Evolutionary conservation across 2,113 vertebrate genomes (phyloP), one percentile per base, ranked within the genome.

Genomic region (Sinocyclocheilus rhinocerous): DNA sequence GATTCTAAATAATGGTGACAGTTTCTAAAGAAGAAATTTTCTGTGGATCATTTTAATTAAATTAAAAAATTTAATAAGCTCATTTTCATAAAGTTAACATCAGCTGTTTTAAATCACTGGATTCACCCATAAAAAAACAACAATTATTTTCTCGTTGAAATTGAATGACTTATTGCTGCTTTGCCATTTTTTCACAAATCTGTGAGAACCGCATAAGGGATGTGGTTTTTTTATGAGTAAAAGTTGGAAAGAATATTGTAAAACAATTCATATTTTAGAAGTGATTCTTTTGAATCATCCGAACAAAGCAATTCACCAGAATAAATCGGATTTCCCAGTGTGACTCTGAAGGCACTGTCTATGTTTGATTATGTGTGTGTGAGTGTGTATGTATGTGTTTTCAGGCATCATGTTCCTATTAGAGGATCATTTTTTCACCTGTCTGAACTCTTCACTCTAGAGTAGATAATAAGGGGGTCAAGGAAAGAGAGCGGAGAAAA

Each of bases 401-500:
- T 15, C 15, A 39, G 61, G 67, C 52, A 55, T 55, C 15, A 61
- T 61, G 57, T 86, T 87, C 18, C 26, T 52, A 65, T 26, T 59
- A 81, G 83, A 16, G 82, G 72, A 59, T 80, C 36, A 86, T 86
- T 87, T 86, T 80, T 81, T 85, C 88, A 90, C 88, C 87, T 89
- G 88, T 45, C 86, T 29, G 16, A 76, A 33, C 84, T 86, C 81
- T 33, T 75, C 61, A 16, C 13, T 69, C 33, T 78, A 29, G 65
- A 57, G 72, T 55, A 76, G 81, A 80, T 83, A 24, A 65, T 81
- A 65, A 57, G 26, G 88, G 90, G 79, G 67, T 73, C 42, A 72
- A 57, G 13, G 24, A 48, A 82, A 57, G 42, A 48, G 78, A 77
- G 83, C 39, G 33, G 76, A 70, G 65, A 78, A 76, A 72, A 36